A percentile compares a stretch with the other conserved stretches of the same genome.
These are phyloP conservation scores for Microplitis manilae DNA, from an alignment of 2,888 invertebrate genomes.

Conservation along the genomic window DNA sequence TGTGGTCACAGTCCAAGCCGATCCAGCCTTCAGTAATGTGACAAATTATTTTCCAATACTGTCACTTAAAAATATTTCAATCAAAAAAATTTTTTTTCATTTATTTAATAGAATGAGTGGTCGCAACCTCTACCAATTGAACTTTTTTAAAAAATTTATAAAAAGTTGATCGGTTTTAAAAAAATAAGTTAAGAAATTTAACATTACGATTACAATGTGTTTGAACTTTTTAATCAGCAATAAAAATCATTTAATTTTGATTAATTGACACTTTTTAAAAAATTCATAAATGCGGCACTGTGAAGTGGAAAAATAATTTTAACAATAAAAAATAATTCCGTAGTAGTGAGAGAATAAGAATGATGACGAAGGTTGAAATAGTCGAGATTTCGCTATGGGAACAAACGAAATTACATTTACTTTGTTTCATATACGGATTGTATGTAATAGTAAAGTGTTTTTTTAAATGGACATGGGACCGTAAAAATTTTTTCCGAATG, in stretches of 20 bases:
- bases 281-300: no score
- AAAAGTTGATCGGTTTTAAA: no score
- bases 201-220: no score
- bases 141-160: no score
- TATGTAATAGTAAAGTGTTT: slow-evolving; percentile 73
- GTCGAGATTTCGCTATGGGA: slow-evolving; percentile 73
- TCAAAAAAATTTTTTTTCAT: no score
- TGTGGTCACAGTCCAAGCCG: slow-evolving; percentile 33
- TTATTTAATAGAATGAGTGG: no score
- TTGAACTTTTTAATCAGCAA: no score
- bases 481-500: slow-evolving; percentile 69
- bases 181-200: no score
- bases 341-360: not conserved
- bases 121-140: no score
- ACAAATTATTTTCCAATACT: not conserved
- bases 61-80: no score
- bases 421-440: slow-evolving; percentile 73
- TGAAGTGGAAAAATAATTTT: not conserved
- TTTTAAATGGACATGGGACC: slow-evolving; percentile 73
- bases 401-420: slow-evolving; percentile 71
- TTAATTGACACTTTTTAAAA: no score
- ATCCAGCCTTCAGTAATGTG: not conserved
- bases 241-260: no score
- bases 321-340: not conserved
- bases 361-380: slow-evolving; percentile 61